Conservation (phyloP, 53 echinoderm and acorn worm genomes). For the Glandiceps talaboti region DNA sequence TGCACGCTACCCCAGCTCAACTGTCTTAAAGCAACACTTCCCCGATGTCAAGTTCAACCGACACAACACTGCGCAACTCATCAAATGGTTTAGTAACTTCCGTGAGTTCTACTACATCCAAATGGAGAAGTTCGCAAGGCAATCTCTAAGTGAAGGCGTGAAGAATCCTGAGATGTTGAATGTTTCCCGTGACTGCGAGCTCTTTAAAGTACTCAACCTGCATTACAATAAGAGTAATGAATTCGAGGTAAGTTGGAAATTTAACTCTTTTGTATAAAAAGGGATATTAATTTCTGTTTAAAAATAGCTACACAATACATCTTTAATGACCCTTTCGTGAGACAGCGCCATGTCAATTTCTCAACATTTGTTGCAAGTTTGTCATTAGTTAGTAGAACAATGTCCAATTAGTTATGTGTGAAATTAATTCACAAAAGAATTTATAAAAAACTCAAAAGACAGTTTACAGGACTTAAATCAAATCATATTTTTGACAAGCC, state of each 20-base stretch:
- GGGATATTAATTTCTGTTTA: too few relatives aligned
- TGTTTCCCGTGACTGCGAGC: conserved; percentile 79
- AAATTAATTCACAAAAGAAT: too few relatives aligned
- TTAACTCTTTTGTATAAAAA: too few relatives aligned
- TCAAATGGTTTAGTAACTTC: conserved; percentile 99
- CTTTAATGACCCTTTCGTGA: too few relatives aligned
- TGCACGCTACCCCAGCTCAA: conserved; percentile 87
- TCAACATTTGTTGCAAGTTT: too few relatives aligned
- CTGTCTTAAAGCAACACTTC: conserved; percentile 82
- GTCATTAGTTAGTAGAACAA: too few relatives aligned
- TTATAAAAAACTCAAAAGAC: too few relatives aligned
- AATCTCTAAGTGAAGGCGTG: conserved; percentile 66
- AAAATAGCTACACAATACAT: too few relatives aligned
- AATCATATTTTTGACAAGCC: too few relatives aligned
- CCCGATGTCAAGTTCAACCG: conserved; percentile 99
- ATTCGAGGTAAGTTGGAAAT: conserved; percentile 51
- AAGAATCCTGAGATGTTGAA: conserved; percentile 51
- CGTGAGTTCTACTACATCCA: conserved; percentile 99
- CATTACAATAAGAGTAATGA: conserved; percentile 99
- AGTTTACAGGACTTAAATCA: too few relatives aligned
- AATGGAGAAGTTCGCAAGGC: conserved; percentile 99
- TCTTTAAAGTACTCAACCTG: conserved; percentile 80
- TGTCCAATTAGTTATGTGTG: too few relatives aligned
- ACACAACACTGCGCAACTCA: conserved; percentile 99
- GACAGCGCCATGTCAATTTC: too few relatives aligned